These are phyloP conservation scores for Cryptus armator DNA, from an alignment of 2,888 invertebrate genomes.

Conservation along the genomic window DNA sequence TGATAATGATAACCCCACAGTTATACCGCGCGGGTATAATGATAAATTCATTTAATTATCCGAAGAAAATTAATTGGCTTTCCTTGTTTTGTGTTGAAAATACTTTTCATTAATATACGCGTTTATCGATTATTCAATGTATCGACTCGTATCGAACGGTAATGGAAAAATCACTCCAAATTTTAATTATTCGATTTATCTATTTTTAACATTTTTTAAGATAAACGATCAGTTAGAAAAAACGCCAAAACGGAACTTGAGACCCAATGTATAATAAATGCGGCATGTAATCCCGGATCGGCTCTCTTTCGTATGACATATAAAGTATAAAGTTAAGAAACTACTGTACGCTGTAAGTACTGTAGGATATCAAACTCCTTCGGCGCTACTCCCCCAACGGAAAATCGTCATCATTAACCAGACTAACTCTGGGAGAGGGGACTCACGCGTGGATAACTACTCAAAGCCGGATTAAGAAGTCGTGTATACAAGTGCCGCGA, in stretches of 20 bases:
- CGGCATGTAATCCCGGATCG: constrained; percentile 55
- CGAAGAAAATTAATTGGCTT: constrained; percentile 38
- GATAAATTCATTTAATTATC: constrained; percentile 42
- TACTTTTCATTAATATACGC: constrained; percentile 37
- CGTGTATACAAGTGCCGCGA: constrained; percentile 48
- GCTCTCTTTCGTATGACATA: constrained; percentile 16
- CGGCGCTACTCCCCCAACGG: neutral
- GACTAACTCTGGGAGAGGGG: constrained; percentile 50
- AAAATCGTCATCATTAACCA: constrained; percentile 58
- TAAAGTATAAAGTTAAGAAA: constrained; percentile 34
- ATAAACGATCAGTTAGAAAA: neutral
- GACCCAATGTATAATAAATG: constrained; percentile 59
- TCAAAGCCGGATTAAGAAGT: constrained; percentile 64
- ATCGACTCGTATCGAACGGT: neutral
- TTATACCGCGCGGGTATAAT: neutral
- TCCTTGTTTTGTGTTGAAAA: constrained; percentile 31
- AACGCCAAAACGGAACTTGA: neutral
- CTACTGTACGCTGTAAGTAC: neutral
- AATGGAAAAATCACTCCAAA: neutral
- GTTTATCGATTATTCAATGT: constrained; percentile 10
- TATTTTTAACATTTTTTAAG: neutral
- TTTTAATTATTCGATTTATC: neutral
- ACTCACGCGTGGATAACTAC: constrained; percentile 56
- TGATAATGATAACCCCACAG: constrained; percentile 59
- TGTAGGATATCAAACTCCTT: constrained; percentile 29